Percentiles rank a stretch among this genome's conserved stretches.
Evolutionary conservation across 92 coral and sea anemone genomes (phyloP).

Genomic region (Metridium senile): DNA sequence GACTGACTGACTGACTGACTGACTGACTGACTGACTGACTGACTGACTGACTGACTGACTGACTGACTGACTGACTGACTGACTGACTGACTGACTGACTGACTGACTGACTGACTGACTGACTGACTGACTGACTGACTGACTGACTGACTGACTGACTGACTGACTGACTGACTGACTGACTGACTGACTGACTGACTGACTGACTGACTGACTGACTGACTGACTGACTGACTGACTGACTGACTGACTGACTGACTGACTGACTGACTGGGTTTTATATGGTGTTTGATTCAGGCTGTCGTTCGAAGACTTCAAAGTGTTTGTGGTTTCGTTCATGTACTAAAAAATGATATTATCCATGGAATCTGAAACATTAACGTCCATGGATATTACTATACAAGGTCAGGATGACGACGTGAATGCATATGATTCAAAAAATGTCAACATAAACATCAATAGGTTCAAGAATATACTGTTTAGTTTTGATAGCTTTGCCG

Average conservation of each 20-base stretch:
- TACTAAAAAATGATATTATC: too few species aligned
- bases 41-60: neutral
- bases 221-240: slow-evolving; percentile 6
- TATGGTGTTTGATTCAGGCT: too few species aligned
- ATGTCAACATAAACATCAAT: too few species aligned
- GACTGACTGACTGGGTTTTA: slow-evolving; percentile 5
- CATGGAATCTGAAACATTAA: too few species aligned
- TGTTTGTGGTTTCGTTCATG: too few species aligned
- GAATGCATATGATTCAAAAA: too few species aligned
- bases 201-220: slow-evolving; percentile 22
- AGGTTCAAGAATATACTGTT: too few species aligned
- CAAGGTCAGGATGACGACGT: too few species aligned
- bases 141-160: neutral
- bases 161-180: neutral
- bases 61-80: neutral
- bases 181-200: neutral
- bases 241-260: slow-evolving; percentile 6
- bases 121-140: neutral
- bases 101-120: neutral
- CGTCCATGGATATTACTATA: too few species aligned
- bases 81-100: neutral
- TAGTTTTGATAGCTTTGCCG: too few species aligned
- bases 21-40: neutral
- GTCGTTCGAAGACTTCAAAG: too few species aligned
- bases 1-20: neutral